Base-by-base conservation (phyloP, 2,113 vertebrate species). In the Takifugu flavidus region DNA sequence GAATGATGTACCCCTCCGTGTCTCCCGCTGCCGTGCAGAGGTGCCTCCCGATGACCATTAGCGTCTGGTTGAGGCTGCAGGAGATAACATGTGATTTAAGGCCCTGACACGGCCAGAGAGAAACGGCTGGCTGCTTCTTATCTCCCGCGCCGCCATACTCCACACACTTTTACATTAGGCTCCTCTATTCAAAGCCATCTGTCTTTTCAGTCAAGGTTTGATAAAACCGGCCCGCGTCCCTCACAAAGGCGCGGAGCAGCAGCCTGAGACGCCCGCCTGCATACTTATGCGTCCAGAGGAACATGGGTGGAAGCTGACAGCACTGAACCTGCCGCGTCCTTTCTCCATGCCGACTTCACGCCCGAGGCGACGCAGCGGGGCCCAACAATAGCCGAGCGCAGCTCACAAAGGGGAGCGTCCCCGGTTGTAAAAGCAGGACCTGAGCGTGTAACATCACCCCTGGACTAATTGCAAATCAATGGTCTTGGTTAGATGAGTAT, bases 51-150 rank as follows among this genome's bases (percentile, higher is more conserved):
- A 89, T 89, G 89, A 87, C 87, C 90, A 91, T 92, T 90, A 91
- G 88, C 74, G 84, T 87, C 78, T 86, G 85, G 82, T 86, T 87
- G 82, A 75, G 83, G 87, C 88, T 80, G 83, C 72, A 59, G 83
- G 87, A 91, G 90, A 91, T 92, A 92, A 89, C 80, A 57, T 78
- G 82, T 92, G 90, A 92, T 92, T 92, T 91, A 91, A 86, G 85
- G 86, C 79, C 75, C 76, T 67, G 78, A 81, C 80, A 62, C 80
- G 66, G 77, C 77, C 81, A 82, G 78, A 87, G 85, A 88, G 83
- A 70, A 87, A 87, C 75, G 82, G 80, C 69, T 59, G 64, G 80
- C 77, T 78, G 77, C 73, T 54, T 66, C 88, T 91, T 91, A 91
- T 91, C 90, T 86, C 75, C 61, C 61, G 45, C 60, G 66, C 72